A percentile compares a stretch with the other conserved stretches of the same genome.
Conservation (phyloP, 2,888 invertebrate species). For the Diarsia dahlii region DNA sequence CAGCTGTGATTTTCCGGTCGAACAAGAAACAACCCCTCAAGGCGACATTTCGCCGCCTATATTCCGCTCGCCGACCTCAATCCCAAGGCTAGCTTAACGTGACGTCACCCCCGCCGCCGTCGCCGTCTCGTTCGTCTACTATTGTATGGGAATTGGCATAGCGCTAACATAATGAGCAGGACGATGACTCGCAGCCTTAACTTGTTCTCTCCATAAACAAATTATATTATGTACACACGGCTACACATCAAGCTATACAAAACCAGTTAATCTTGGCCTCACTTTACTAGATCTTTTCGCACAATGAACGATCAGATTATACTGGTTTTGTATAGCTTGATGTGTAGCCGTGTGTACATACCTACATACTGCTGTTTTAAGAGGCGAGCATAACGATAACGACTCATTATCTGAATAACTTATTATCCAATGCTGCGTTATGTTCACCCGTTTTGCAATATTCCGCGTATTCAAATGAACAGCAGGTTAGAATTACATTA, state of each 20-base stretch:
- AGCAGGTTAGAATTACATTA: slow-evolving; percentile 41
- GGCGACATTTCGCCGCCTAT: slow-evolving; percentile 85
- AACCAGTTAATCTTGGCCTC: no score
- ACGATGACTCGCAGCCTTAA: slow-evolving; percentile 76
- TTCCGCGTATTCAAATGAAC: slow-evolving; percentile 21
- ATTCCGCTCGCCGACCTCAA: slow-evolving; percentile 87
- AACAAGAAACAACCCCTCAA: slow-evolving; percentile 81
- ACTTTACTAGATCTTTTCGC: no score
- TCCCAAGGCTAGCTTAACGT: slow-evolving; percentile 86
- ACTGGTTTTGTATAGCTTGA: no score
- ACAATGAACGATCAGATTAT: no score
- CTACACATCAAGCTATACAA: no score
- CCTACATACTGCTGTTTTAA: slow-evolving; percentile 11
- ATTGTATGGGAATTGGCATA: slow-evolving; percentile 87
- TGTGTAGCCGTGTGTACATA: no score
- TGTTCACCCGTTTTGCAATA: slow-evolving; percentile 19
- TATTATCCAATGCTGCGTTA: slow-evolving; percentile 5
- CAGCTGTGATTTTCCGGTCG: slow-evolving; percentile 76
- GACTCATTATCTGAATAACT: slow-evolving; percentile 9
- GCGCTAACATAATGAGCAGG: slow-evolving; percentile 83
- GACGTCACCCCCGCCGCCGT: slow-evolving; percentile 84
- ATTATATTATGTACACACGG: slow-evolving; percentile 16
- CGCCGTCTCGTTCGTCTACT: slow-evolving; percentile 75
- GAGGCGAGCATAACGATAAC: slow-evolving; percentile 19
- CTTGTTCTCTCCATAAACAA: slow-evolving; percentile 40